phyloP scores from a whole-genome alignment of 2,888 invertebrate species.

The Amiota minor region DNA sequence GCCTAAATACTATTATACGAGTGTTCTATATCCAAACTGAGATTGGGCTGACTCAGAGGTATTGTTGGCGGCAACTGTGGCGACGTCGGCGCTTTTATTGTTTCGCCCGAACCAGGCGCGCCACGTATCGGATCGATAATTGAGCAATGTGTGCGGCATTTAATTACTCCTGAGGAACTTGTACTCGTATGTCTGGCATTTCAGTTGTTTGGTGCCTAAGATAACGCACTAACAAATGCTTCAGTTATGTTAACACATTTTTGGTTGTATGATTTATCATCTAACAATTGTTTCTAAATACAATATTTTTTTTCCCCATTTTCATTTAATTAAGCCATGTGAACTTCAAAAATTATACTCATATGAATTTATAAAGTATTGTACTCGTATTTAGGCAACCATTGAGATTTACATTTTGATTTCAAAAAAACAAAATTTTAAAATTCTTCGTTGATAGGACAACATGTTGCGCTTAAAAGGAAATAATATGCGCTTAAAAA shows the following conservation, averaged over 20 bases:
- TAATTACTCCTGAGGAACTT: conserved; percentile 46
- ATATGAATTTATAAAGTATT: too few species aligned
- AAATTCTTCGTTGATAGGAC: too few species aligned
- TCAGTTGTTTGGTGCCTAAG: too few species aligned
- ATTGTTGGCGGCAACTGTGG: conserved; percentile 51
- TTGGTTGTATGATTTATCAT: conserved; percentile 2
- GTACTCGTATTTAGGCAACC: too few species aligned
- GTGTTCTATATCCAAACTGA: not conserved
- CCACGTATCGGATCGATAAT: conserved; percentile 54
- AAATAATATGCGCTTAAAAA: too few species aligned
- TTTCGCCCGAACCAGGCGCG: conserved; percentile 25
- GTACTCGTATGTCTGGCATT: too few species aligned
- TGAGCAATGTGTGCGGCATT: conserved; percentile 67
- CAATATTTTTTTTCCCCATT: not conserved
- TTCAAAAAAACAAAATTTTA: too few species aligned
- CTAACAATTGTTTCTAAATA: conserved; percentile 11
- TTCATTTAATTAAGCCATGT: too few species aligned
- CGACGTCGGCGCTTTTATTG: conserved; percentile 41
- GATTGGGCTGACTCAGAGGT: not conserved
- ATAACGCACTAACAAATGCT: not conserved
- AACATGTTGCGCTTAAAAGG: too few species aligned
- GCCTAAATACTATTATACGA: too few species aligned
- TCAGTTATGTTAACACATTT: conserved; percentile 22
- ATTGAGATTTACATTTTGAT: too few species aligned
- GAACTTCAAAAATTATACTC: too few species aligned